Base-by-base conservation (phyloP, 2,888 invertebrate genomes). In the Spisula solida region DNA sequence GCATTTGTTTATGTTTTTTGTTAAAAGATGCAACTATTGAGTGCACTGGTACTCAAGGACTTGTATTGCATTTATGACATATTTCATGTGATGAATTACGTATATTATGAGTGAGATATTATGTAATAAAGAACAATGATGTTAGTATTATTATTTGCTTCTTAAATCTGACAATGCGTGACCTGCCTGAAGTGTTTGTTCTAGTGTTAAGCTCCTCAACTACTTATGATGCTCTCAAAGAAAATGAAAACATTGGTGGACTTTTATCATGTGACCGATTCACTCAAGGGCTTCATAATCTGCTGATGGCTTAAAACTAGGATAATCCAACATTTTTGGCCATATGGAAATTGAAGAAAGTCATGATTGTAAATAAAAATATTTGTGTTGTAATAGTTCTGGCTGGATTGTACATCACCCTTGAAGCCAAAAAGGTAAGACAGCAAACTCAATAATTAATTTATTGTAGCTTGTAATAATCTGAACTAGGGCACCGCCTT, bases 341-440 rank as follows among this genome's bases (percentile, higher is more conserved):
- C 14, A 5, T 75, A 75, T 31, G 75, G 29, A 31, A 75, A n/a
- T 16, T 75, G 12, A 75, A 16, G 5, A 75, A 75, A 75, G 34
- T 16, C 75, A 75, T 75, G 75, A 6, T 31, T 75, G 8, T 75
- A 16, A 34, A 34, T 12, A 31, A 34, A 18, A 16, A 34, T 1
- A 34, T 75, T 34, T 75, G n/a, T 31, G 75, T 75, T 31, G 0
- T 75, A 34, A 16, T 75, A 18, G 18, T 75, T 25, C n/a, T 60
- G 1, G 34, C 70, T 31, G 66, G 60, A 31, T 41, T 60, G 29
- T 47, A 10, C n/a, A 70, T 47, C 41, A 31, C 10, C 2, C 47
- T 82, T 4, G 66, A 82, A 20, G 82, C 82, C 25, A 82, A 82
- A 47, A 82, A 60, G 82, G 82, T 82, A 66, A 60, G 47, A 5